These are phyloP conservation scores for Acanthurus leucopareius DNA, from an alignment of 2,797 vertebrate species.

Conservation along the genomic window DNA sequence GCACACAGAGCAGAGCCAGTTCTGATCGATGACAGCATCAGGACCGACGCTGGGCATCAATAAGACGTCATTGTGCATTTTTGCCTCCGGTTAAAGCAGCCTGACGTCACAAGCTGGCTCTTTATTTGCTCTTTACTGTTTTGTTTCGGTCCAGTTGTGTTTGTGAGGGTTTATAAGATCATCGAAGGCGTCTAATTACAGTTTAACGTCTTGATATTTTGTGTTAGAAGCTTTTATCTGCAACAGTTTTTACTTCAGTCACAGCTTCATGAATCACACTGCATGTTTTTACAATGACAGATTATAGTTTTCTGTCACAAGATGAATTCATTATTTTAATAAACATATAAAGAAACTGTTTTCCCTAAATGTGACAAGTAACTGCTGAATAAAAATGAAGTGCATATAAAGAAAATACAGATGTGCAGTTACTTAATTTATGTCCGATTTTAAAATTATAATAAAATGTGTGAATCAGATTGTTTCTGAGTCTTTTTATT, in stretches of 20 bases:
- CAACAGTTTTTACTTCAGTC: background rate
- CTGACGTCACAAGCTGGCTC: background rate
- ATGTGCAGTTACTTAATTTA: background rate
- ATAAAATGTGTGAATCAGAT: background rate
- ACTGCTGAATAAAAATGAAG: constrained; percentile 7
- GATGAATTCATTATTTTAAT: constrained; percentile 3
- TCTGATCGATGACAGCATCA: constrained; percentile 42
- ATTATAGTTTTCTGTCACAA: background rate
- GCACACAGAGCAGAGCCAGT: background rate
- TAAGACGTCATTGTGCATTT: background rate
- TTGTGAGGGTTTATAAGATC: background rate
- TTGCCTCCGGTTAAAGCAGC: background rate
- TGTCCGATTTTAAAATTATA: background rate
- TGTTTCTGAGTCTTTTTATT: background rate
- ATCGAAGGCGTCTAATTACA: background rate
- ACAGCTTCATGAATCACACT: constrained; percentile 1
- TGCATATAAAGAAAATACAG: background rate
- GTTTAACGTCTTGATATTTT: background rate
- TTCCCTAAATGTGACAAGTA: background rate
- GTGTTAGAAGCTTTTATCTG: background rate
- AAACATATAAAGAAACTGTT: background rate
- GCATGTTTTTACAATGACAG: background rate
- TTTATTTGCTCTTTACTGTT: background rate
- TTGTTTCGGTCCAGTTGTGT: background rate
- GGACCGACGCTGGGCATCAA: background rate